These are phyloP conservation scores for Zaprionus camerounensis DNA, from an alignment of 1,140 invertebrate genomes.

Conservation along the genomic window DNA sequence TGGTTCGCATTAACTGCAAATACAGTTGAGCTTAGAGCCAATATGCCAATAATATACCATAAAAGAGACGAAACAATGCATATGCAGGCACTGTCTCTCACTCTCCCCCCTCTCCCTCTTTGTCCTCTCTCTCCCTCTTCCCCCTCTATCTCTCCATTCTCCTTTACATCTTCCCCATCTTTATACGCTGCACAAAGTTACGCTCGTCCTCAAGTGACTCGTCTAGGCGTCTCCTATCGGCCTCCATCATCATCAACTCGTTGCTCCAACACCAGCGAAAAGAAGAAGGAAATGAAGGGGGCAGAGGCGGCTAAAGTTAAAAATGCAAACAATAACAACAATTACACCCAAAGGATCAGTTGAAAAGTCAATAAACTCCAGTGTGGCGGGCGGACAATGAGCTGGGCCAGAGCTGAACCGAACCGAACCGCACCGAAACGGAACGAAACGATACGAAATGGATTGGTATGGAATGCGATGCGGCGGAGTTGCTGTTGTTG, in stretches of 20 bases:
- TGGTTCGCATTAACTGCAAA: no score
- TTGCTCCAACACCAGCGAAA: not conserved
- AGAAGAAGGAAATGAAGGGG: not conserved
- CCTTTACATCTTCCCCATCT: not conserved
- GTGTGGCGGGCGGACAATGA: slow-evolving; percentile 12
- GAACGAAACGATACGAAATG: slow-evolving; percentile 11
- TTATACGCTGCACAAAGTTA: not conserved
- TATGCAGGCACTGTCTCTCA: not conserved
- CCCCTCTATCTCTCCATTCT: not conserved
- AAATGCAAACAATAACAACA: slow-evolving; percentile 77
- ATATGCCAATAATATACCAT: no score
- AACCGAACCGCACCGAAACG: slow-evolving; percentile 19
- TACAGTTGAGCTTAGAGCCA: no score
- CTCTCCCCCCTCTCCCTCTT: not conserved
- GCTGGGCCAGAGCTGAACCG: slow-evolving; percentile 11
- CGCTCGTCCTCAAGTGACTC: slow-evolving; percentile 5
- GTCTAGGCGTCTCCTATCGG: slow-evolving; percentile 15
- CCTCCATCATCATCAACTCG: slow-evolving; percentile 16
- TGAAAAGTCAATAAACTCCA: slow-evolving; percentile 76
- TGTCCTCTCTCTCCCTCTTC: not conserved
- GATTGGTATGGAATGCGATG: slow-evolving; percentile 13
- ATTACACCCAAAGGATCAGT: slow-evolving; percentile 82
- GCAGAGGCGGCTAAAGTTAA: slow-evolving; percentile 21
- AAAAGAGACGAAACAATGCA: not conserved
- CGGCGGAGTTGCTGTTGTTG: slow-evolving; percentile 10